phyloP scores from a whole-genome alignment of 2,888 invertebrate species.

The Dioctria rufipes region DNA sequence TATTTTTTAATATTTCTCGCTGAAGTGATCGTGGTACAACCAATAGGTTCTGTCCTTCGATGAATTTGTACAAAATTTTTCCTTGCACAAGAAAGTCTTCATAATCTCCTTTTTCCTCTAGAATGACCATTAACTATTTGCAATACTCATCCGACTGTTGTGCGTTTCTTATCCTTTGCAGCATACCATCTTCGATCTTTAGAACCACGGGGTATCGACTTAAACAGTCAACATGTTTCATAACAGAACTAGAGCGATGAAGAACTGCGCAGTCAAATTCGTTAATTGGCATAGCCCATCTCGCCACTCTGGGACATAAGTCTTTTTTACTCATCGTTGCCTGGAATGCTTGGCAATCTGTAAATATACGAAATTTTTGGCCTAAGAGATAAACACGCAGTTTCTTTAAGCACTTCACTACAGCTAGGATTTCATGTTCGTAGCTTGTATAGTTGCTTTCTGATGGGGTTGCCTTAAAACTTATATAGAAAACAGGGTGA shows the following conservation, averaged over 20 bases:
- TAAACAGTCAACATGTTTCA: too few relatives aligned
- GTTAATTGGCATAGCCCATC: background rate
- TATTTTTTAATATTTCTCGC: too few relatives aligned
- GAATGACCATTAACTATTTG: too few relatives aligned
- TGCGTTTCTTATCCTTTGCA: too few relatives aligned
- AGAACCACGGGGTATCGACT: too few relatives aligned
- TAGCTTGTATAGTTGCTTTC: constrained; percentile 9
- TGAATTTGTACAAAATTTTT: too few relatives aligned
- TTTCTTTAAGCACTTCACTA: background rate
- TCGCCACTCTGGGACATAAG: background rate
- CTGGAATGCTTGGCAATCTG: constrained; percentile 9
- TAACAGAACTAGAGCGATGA: background rate
- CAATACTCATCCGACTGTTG: too few relatives aligned
- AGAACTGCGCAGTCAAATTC: background rate
- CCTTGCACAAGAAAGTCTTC: too few relatives aligned
- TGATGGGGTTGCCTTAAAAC: background rate
- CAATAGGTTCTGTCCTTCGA: too few relatives aligned
- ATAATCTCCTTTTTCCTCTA: background rate
- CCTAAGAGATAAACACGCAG: constrained; percentile 3
- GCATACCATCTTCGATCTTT: too few relatives aligned
- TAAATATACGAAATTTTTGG: background rate
- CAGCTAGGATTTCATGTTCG: background rate
- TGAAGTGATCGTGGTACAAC: too few relatives aligned
- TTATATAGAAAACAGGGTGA: constrained; percentile 2
- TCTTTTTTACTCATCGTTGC: constrained; percentile 1